Base-by-base conservation (phyloP, 2,113 vertebrate species). In the Saiga tatarica region DNA sequence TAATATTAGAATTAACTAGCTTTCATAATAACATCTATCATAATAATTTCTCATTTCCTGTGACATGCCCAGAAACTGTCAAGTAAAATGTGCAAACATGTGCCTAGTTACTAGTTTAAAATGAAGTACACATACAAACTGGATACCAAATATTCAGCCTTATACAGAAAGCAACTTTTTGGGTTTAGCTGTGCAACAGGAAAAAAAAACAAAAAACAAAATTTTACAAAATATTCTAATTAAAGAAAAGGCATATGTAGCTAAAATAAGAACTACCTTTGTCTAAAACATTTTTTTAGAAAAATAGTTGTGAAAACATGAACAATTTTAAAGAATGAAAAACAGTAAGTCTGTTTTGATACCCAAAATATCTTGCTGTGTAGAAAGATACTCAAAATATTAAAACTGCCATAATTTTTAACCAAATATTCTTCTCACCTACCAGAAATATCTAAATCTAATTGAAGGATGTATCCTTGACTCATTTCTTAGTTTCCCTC, bases 171-270 rank as follows among this genome's bases (percentile, higher is more conserved):
- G 23, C 39, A 96, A 83, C 21, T 42, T 47, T 88, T 42, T 60
- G n/a, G 78, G 93, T 78, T 95, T 17, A 47, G 13, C 1, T 79
- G 33, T 36, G 2, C 25, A 92, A 84, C 8, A 83, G 47, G 23
- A 60, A 53, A 57, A 53, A 57, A 79, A 79, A 90, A 50, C 11
- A 50, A 45, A 0, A 0, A 3, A 8, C 7, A 86, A 85, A 87
- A 95, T 64, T 88, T 94, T 50, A 74, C 2, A 64, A 71, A 95
- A 83, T 26, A 96, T 78, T 92, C 82, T 82, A 95, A 60, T 79
- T 83, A 92, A 95, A 78, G 28, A 92, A 97, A 96, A 95, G 62
- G 1, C 28, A 26, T 52, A 42, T 7, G 19, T 39, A 86, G 25
- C 4, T 83, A 79, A 96, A 81, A 50, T 82, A 95, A 95, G 13